Evolutionary conservation across 2,888 invertebrate genomes (phyloP), one percentile per base, ranked within the genome.

Genomic region (Zootermopsis nevadensis): DNA sequence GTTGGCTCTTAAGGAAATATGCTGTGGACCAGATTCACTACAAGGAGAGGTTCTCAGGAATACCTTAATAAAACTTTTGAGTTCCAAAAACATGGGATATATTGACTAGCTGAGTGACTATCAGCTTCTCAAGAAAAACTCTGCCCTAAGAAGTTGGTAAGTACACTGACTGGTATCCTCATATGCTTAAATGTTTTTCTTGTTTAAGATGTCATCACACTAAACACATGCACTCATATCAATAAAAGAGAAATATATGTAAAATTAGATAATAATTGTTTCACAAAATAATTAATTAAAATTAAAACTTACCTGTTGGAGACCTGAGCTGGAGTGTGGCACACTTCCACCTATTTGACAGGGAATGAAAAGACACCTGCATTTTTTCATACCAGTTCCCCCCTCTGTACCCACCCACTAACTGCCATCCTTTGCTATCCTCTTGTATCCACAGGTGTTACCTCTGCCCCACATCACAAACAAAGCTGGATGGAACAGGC

Each of bases 401-500:
- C 67, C 81, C 48, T 31, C 19, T 48, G 35, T 22, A n/a, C 77
- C 53, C n/a, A 4, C 24, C 24, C 33, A 30, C 31, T 15, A 48
- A 19, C 53, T n/a, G 48, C 53, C 55, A 48, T 77, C 53, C 55
- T 77, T 48, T 42, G 30, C 77, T 77, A 69, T 69, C 31, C 80
- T 55, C 30, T 77, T 77, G 77, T 79, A 55, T 79, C 79, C 53
- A 79, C 79, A 79, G 79, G 79, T 79, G 79, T 55, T 55, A 77
- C n/a, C 6, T 48, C 80, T 33, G 31, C 69, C 80, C 67, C 66
- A n/a, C 80, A 7, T 24, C 67, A 19, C 67, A 38, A n/a, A 33
- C 31, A 66, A 19, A 35, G 35, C 42, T 42, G 19, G 27, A 76
- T 48, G 48, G 42, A 48, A 19, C 30, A 42, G 31, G 22, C 53